Percentiles rank a stretch among this genome's conserved stretches.
Conservation (phyloP, 2,113 vertebrate genomes). For the Microtus oregoni region DNA sequence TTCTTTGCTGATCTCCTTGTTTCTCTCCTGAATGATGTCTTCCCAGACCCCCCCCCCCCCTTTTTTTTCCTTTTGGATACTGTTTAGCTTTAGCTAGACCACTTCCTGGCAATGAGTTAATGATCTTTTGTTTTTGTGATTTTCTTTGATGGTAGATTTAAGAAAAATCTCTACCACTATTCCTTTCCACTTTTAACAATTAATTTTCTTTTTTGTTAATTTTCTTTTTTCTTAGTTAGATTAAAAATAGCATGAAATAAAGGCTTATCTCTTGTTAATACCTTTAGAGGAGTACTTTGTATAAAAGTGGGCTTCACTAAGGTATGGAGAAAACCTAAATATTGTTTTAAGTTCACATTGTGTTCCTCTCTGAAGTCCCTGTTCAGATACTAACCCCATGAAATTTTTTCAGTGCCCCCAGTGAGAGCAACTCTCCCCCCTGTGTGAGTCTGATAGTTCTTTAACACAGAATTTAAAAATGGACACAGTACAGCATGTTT, state of each 20-base stretch:
- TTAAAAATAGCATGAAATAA: not conserved
- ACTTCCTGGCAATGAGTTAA: not conserved
- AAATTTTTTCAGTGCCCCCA: not conserved
- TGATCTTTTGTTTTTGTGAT: not conserved
- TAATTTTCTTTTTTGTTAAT: not conserved
- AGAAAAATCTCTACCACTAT: not conserved
- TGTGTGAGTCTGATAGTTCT: not conserved
- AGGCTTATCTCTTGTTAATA: not conserved
- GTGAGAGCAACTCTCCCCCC: not conserved
- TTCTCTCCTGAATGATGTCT: not conserved
- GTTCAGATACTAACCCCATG: not conserved
- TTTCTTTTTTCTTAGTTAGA: not conserved
- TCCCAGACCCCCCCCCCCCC: accelerated
- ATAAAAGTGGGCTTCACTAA: not conserved
- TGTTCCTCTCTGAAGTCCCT: not conserved
- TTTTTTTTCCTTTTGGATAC: too few relatives aligned
- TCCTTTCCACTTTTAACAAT: not conserved
- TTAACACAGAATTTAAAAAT: not conserved
- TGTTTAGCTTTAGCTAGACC: not conserved
- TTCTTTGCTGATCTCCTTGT: not conserved
- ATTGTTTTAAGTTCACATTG: not conserved
- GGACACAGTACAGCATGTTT: not conserved
- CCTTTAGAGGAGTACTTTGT: not conserved
- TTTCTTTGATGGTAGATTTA: not conserved
- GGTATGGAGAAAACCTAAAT: not conserved